phyloP scores from a whole-genome alignment of 2,888 invertebrate genomes.

The Brassicogethes aeneus region DNA sequence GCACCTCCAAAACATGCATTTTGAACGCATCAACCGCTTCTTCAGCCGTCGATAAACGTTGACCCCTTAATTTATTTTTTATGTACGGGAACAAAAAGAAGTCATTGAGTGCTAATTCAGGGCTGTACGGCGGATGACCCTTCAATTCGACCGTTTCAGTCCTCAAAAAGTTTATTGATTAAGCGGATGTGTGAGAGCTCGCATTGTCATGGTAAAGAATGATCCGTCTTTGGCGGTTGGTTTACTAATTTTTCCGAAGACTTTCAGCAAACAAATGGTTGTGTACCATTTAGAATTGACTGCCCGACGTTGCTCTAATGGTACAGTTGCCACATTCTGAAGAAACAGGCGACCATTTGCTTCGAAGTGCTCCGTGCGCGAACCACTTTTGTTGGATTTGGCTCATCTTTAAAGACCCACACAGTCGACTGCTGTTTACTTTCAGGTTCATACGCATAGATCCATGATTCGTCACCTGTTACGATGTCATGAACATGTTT shows the following conservation, averaged over 20 bases:
- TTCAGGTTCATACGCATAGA: not conserved
- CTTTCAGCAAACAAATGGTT: constrained; percentile 22
- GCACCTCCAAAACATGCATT: too few species aligned
- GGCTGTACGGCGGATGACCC: constrained; percentile 12
- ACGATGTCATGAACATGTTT: too few species aligned
- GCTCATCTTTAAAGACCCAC: not conserved
- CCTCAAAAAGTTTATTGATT: constrained; percentile 2
- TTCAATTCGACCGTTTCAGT: constrained; percentile 12
- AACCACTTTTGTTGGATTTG: constrained; percentile 17
- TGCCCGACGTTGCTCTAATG: constrained; percentile 17
- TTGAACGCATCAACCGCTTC: constrained; percentile 20
- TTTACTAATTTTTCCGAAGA: constrained; percentile 24
- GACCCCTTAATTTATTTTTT: constrained; percentile 19
- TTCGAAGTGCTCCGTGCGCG: constrained; percentile 18
- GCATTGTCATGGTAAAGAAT: constrained; percentile 7
- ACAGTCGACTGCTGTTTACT: not conserved
- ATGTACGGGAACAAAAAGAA: constrained; percentile 19
- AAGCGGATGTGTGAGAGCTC: constrained; percentile 5
- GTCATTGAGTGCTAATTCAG: constrained; percentile 21
- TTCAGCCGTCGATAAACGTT: constrained; percentile 19
- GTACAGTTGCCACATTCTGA: constrained; percentile 21
- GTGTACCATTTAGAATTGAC: constrained; percentile 23
- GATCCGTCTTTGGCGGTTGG: constrained; percentile 7
- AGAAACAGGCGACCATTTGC: constrained; percentile 25
- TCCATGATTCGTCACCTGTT: too few species aligned